Base-by-base conservation (phyloP, 2,797 vertebrate species). In the Schizopygopsis pylzovi region DNA sequence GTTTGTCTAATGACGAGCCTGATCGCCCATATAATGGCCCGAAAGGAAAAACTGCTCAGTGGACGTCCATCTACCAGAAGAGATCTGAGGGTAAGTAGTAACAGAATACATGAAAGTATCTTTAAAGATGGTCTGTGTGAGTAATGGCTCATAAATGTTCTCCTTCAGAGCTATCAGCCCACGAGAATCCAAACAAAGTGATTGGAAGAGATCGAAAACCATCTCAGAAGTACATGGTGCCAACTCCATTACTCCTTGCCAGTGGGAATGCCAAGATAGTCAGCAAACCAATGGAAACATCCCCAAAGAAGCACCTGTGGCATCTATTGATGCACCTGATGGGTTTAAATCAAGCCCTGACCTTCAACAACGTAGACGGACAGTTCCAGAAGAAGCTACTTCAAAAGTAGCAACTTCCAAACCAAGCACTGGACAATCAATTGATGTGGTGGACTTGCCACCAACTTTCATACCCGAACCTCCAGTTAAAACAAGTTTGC, bases 1-100 rank as follows among this genome's bases (percentile, higher is more conserved):
- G 97, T 28, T 86, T 97, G 63, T 97, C 97, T 43, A 95, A 94
- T 0, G 96, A 97, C 1, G 96, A 97, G 87, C 92, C 84, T 16
- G 92, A 95, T 1, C 86, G 89, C 2, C 47, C 7, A 4, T 0
- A 56, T 41, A 91, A 47, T 33, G 91, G 87, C 4, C 47, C 82
- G 0, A 0, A 12, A 18, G 59, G 88, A 13, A 86, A 1, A 82
- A 90, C 92, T 93, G 76, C 92, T 90, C 75, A 68, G 11, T 77
- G 20, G 13, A 49, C 13, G 18, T 71, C 85, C 22, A 16, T 13
- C 10, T 39, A 22, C 28, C 71, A 59, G 63, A 85, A 63, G 43
- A 87, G 77, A 37, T 61, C 49, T 45, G 54, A 85, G 1, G 87
- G 91, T 92, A 49, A 85, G 85, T 84, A 68, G 8, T n/a, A 68